Evolutionary conservation across 2,888 invertebrate genomes (phyloP).

Genomic region (Slavum lentiscoides): DNA sequence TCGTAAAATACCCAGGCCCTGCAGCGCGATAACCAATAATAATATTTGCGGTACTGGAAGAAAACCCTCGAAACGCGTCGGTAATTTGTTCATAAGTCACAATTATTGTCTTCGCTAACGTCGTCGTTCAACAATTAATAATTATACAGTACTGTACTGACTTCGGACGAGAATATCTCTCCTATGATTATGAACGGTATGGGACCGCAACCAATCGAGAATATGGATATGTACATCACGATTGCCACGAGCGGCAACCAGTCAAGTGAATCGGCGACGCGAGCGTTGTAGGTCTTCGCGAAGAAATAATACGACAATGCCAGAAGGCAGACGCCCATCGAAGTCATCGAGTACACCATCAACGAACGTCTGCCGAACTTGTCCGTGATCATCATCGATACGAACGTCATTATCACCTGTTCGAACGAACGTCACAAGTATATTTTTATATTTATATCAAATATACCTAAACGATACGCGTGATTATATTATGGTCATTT

Average conservation of each 20-base stretch:
- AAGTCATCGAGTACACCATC: conserved; percentile 73
- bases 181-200: conserved; percentile 81
- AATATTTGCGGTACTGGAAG: no score
- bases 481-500: no score
- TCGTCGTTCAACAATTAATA: no score
- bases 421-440: background rate
- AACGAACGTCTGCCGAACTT: conserved; percentile 78
- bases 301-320: conserved; percentile 76
- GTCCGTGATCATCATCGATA: conserved; percentile 75
- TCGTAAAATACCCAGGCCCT: no score
- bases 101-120: background rate
- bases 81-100: no score
- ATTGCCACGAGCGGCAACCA: conserved; percentile 73
- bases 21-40: no score
- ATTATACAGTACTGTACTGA: conserved; percentile 57
- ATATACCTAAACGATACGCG: no score
- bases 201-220: conserved; percentile 76
- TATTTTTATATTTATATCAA: background rate
- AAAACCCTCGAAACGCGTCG: no score
- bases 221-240: conserved; percentile 70
- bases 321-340: conserved; percentile 73
- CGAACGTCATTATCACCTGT: conserved; percentile 63
- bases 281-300: conserved; percentile 61
- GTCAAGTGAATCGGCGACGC: conserved; percentile 65
- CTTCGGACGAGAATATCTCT: conserved; percentile 73